Evolutionary conservation across 2,113 vertebrate genomes (phyloP).

Genomic region (Dendropsophus ebraccatus): DNA sequence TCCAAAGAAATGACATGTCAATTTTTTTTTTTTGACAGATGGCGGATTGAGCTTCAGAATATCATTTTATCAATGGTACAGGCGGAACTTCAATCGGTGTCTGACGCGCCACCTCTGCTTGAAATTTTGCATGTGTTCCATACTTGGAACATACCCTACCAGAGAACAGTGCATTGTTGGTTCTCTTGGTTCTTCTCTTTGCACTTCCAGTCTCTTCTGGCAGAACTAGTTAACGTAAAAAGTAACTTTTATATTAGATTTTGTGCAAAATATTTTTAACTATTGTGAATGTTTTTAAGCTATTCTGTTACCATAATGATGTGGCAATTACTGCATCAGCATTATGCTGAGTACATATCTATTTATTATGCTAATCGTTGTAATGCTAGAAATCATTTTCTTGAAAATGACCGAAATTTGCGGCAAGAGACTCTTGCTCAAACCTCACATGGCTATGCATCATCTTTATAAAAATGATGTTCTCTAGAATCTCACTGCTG

Average conservation of each 20-base stretch:
- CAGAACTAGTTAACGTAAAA: too few relatives aligned
- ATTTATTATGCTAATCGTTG: slow-evolving; percentile 22
- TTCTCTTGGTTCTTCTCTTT: too few relatives aligned
- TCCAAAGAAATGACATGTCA: too few relatives aligned
- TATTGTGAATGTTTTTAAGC: background rate
- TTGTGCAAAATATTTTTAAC: background rate
- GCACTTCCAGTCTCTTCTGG: too few relatives aligned
- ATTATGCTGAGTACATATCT: slow-evolving; percentile 20
- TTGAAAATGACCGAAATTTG: slow-evolving; percentile 19
- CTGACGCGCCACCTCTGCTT: too few relatives aligned
- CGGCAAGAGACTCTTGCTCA: background rate
- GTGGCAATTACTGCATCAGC: background rate
- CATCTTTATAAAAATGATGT: background rate
- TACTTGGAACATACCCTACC: too few relatives aligned
- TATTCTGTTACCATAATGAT: slow-evolving; percentile 3
- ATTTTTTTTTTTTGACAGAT: too few relatives aligned
- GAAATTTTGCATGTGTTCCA: too few relatives aligned
- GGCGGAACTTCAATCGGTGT: too few relatives aligned
- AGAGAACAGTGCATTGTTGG: too few relatives aligned
- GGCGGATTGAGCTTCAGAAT: too few relatives aligned
- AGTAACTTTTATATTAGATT: background rate
- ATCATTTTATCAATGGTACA: too few relatives aligned
- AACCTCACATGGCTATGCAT: background rate
- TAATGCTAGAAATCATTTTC: background rate
- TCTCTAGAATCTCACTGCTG: background rate